Evolutionary conservation across 2,888 invertebrate species (phyloP), one percentile per base, ranked within the genome.

Genomic region (Omphaloscelis lunosa): DNA sequence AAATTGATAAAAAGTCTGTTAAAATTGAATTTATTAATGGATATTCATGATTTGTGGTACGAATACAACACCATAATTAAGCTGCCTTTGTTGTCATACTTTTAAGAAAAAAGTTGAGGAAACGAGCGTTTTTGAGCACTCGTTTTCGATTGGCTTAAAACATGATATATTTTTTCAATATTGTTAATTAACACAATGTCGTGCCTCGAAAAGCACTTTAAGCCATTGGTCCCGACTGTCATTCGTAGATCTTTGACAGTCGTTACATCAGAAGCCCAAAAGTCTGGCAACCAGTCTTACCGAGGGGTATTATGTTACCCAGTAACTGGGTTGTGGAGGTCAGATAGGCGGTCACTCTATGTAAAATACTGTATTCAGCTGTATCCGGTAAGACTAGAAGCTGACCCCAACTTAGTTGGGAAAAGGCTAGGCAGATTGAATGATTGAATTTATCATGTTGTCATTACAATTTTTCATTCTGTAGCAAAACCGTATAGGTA

Each of bases 1-100:
- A 72, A 82, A 78, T 58, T 66, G 34, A 70, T 85, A 67, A 70
- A 74, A 65, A 85, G 2, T 23, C 20, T 27, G 82, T 75, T 67
- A 51, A 63, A 29, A 71, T 67, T 67, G 72, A 61, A 72, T 71
- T 23, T 74, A 72, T 74, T 59, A 69, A 59, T 61, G 9, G 23
- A 72, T 56, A 71, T 71, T 73, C 53, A 59, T 77, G 39, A 62
- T 67, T 39, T 69, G 23, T 20, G 34, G 51, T 59, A 45, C 7
- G 27, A 53, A n/a, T 71, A 79, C 15, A 53, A 83, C 39, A 34
- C 11, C 11, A 17, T 34, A 51, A 69, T 78, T 27, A 39, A 53
- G 1, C 1, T 17, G 53, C 53, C 17, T 53, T 53, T 56, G 29
- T 20, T 29, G 53, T 23, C 41, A 56, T n/a, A 51, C 17, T 23